A percentile compares a stretch with the other conserved stretches of the same genome.
Conservation (phyloP, 2,888 invertebrate species). For the Drosophila hamatofila region DNA sequence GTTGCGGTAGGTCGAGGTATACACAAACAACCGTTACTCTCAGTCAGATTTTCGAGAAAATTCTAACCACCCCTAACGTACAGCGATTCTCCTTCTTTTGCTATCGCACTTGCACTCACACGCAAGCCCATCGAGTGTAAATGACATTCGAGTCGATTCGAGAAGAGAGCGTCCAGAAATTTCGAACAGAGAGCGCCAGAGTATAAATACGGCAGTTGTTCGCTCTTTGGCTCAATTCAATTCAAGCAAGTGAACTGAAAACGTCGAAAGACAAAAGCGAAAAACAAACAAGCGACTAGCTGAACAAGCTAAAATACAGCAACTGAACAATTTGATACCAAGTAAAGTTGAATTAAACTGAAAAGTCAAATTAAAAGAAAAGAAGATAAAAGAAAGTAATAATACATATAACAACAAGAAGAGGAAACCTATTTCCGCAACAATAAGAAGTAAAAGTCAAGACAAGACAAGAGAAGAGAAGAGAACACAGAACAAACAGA, state of each 20-base stretch:
- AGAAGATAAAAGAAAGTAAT: background rate
- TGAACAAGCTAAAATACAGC: constrained; percentile 47
- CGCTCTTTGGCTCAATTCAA: constrained; percentile 55
- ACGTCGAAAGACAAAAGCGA: constrained; percentile 34
- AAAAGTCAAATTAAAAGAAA: constrained; percentile 1
- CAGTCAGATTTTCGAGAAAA: constrained; percentile 22
- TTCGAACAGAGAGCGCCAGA: too few species aligned
- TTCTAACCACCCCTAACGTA: constrained; percentile 14
- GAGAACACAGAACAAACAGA: constrained; percentile 39
- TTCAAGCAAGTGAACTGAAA: constrained; percentile 62
- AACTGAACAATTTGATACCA: constrained; percentile 10
- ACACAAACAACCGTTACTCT: background rate
- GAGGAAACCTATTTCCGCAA: background rate
- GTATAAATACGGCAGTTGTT: constrained; percentile 64
- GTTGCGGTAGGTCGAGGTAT: constrained; percentile 15
- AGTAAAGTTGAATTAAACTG: constrained; percentile 2
- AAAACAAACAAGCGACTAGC: constrained; percentile 49
- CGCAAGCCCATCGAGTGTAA: constrained; percentile 10
- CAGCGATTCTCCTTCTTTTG: too few species aligned
- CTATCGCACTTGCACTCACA: background rate
- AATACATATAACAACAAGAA: background rate
- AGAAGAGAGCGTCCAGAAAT: constrained; percentile 19
- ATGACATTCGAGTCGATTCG: constrained; percentile 33
- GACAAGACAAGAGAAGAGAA: constrained; percentile 13
- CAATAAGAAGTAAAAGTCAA: background rate